A percentile compares a stretch with the other conserved stretches of the same genome.
Conservation (phyloP, 2,888 invertebrate genomes). For the Drosophila quasianomalipes region DNA sequence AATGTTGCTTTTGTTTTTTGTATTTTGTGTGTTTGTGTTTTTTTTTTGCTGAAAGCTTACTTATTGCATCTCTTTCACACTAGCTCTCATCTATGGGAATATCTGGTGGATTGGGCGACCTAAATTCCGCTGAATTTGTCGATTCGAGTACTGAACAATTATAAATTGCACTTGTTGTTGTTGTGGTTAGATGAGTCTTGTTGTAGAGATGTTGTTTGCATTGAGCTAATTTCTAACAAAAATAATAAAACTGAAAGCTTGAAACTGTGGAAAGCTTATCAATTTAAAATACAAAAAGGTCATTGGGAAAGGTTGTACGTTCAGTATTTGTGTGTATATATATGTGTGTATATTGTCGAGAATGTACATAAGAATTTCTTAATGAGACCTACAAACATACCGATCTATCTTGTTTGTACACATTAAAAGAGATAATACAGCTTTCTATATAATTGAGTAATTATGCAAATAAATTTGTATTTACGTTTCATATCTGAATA, state of each 20-base stretch:
- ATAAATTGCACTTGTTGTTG: constrained; percentile 62
- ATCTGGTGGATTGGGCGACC: constrained; percentile 42
- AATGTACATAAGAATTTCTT: not conserved
- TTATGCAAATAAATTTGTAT: not conserved
- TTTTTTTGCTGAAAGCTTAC: not conserved
- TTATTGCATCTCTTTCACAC: not conserved
- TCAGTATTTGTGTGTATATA: constrained; percentile 16
- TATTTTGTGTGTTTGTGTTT: not conserved
- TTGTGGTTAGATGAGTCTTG: constrained; percentile 19
- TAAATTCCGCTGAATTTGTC: constrained; percentile 41
- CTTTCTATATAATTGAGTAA: not conserved
- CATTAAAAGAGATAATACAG: constrained; percentile 30
- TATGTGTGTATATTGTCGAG: constrained; percentile 5
- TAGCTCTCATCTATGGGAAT: not conserved
- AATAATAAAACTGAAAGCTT: constrained; percentile 54
- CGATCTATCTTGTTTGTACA: constrained; percentile 11
- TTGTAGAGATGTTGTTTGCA: constrained; percentile 53
- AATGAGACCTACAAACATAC: not conserved
- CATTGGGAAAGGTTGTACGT: constrained; percentile 66
- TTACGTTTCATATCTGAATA: not conserved
- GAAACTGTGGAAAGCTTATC: constrained; percentile 59
- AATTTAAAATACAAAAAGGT: constrained; percentile 60
- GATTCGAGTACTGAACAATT: constrained; percentile 47
- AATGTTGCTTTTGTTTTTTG: not conserved
- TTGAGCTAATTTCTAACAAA: constrained; percentile 46